phyloP scores from a whole-genome alignment of 2,797 vertebrate species.

The Borostomias antarcticus region DNA sequence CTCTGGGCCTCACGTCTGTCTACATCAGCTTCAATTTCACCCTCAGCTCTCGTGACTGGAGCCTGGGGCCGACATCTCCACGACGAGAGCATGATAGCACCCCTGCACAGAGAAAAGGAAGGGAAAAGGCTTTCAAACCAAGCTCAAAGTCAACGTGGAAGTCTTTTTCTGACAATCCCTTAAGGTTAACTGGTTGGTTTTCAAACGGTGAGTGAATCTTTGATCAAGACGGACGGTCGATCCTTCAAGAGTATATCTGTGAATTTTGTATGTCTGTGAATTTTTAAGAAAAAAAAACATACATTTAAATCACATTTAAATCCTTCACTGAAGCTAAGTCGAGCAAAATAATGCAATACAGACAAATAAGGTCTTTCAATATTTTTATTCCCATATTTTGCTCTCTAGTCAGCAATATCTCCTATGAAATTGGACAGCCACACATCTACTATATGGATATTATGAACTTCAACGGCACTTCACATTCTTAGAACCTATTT shows the following conservation, averaged over 20 bases:
- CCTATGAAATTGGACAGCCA: not conserved
- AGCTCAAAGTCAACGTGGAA: slow-evolving; percentile 35
- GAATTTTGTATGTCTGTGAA: not conserved
- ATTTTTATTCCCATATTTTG: not conserved
- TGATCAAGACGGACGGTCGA: too few relatives aligned
- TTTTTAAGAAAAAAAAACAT: not conserved
- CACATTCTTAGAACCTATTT: not conserved
- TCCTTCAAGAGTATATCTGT: too few relatives aligned
- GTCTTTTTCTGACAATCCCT: slow-evolving; percentile 40
- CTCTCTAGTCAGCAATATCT: not conserved
- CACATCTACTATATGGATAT: not conserved
- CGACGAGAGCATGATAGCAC: slow-evolving; percentile 27
- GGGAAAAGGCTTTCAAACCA: slow-evolving; percentile 29
- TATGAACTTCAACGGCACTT: not conserved
- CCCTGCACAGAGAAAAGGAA: slow-evolving; percentile 29
- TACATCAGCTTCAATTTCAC: slow-evolving; percentile 65
- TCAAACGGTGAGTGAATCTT: slow-evolving; percentile 12
- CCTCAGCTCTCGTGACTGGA: slow-evolving; percentile 33
- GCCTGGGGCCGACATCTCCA: slow-evolving; percentile 39
- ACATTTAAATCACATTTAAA: not conserved
- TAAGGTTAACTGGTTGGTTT: slow-evolving; percentile 44
- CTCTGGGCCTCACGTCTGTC: slow-evolving; percentile 57
- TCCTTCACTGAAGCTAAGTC: not conserved
- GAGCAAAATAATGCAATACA: not conserved
- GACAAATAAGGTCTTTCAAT: not conserved